Evolutionary conservation across 1,140 invertebrate genomes (phyloP), one percentile per base, ranked within the genome.

Genomic region (Lithobius niger): DNA sequence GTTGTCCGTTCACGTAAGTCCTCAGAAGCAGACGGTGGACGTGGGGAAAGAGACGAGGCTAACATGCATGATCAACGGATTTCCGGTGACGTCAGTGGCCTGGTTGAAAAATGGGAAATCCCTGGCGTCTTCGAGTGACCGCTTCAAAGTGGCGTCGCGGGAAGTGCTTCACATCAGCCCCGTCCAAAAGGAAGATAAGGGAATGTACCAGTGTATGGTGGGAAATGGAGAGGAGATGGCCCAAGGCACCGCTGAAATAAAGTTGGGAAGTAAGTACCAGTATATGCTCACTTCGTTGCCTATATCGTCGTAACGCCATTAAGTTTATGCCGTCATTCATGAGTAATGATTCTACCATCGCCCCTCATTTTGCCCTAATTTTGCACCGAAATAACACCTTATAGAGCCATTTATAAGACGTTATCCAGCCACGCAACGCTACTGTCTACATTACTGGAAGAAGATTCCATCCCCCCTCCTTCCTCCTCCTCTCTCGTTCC

Each of bases 191-290:
- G 53, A 64, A 22, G 71, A 72, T 59, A 65, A 66, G 43, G 72
- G 71, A 4, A 71, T 71, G 65, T 73, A 73, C 56, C 84, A 88
- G 64, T 88, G 86, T 66, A 61, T 71, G 27, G 66, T 68, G 16
- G 55, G 61, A n/a, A 68, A 69, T 53, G 61, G 62, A 2, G 54
- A 65, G 25, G 61, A 68, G 19, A 66, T 61, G 21, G 64, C 63
- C 1, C 72, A 74, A 53, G 70, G 65, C 0, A 63, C 68, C 0
- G 65, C 66, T 2, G 67, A 71, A 50, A 62, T 74, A 4, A 52
- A 63, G 1, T 60, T 74, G 4, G 71, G 71, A 61, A 68, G 71
- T 73, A 60, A 62, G 60, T 63, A 3, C 25, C 18, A 27, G 15
- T 50, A 19, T 51, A 19, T 55, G n/a, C n/a, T 36, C n/a, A n/a